Evolutionary conservation across 2,888 invertebrate genomes (phyloP).

Genomic region (Rambutsinella grinnellia): DNA sequence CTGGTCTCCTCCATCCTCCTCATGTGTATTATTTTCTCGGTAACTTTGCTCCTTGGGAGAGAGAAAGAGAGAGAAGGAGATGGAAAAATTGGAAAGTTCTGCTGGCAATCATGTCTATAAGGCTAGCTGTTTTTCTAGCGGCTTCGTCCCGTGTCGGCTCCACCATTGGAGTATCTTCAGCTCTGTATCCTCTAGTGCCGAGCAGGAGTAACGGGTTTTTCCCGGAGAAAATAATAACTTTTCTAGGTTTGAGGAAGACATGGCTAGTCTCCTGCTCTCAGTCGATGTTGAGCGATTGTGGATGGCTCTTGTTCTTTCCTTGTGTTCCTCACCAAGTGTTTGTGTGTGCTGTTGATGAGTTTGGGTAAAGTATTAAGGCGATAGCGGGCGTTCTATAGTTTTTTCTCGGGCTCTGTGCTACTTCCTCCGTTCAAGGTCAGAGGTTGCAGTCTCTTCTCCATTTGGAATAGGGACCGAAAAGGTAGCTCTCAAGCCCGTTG

Average conservation of each 20-base stretch:
- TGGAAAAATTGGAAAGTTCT: constrained; percentile 28
- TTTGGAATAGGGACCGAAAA: background rate
- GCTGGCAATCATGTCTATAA: constrained; percentile 3
- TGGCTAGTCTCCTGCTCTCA: constrained; percentile 31
- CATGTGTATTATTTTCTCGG: background rate
- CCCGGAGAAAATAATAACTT: constrained; percentile 43
- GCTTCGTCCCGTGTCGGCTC: background rate
- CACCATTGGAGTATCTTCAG: constrained; percentile 4
- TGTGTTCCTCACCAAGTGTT: background rate
- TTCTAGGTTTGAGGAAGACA: constrained; percentile 8
- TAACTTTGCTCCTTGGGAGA: background rate
- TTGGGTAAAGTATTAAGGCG: constrained; percentile 1
- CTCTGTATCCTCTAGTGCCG: constrained; percentile 19
- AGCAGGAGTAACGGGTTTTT: constrained; percentile 42
- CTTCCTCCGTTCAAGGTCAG: constrained; percentile 53
- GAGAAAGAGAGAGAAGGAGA: constrained; percentile 14
- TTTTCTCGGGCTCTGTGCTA: constrained; percentile 28
- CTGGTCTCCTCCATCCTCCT: constrained; percentile 27
- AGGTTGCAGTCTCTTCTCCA: constrained; percentile 40
- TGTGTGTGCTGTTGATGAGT: background rate
- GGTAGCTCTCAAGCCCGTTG: background rate
- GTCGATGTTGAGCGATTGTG: constrained; percentile 51
- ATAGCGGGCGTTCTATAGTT: constrained; percentile 13
- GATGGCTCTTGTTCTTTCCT: background rate
- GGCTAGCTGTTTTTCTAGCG: too few relatives aligned